Evolutionary conservation across 2,888 invertebrate genomes (phyloP).

Genomic region (Pristionchus fissidentatus): DNA sequence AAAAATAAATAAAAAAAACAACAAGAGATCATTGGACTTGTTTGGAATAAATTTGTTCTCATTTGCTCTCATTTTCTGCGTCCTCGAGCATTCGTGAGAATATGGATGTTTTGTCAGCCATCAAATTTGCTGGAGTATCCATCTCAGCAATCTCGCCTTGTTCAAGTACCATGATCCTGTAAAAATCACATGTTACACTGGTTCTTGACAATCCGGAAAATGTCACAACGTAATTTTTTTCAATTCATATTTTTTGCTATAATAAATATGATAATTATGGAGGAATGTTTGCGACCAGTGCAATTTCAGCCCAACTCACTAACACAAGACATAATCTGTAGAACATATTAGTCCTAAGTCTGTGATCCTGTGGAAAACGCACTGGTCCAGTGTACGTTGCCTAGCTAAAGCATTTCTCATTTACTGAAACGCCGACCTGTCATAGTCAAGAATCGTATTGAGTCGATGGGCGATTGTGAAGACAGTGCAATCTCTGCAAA

Average conservation of each 20-base stretch:
- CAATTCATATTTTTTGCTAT: too few species aligned
- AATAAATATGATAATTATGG: not conserved
- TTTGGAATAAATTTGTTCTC: too few species aligned
- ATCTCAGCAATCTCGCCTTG: constrained; percentile 77
- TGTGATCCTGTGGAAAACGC: too few species aligned
- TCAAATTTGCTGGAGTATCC: constrained; percentile 75
- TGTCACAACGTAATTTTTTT: not conserved
- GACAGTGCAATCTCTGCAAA: constrained; percentile 35
- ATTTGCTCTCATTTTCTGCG: constrained; percentile 67
- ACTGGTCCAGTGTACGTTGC: too few species aligned
- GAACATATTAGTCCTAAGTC: too few species aligned
- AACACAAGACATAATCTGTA: too few species aligned
- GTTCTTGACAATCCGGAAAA: not conserved
- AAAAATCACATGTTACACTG: not conserved
- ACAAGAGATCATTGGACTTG: not conserved
- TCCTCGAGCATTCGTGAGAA: constrained; percentile 77
- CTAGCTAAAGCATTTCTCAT: too few species aligned
- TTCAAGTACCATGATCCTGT: constrained; percentile 77
- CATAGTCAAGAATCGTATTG: constrained; percentile 45
- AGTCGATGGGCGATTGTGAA: constrained; percentile 48
- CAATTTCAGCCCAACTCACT: too few species aligned
- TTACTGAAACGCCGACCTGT: too few species aligned
- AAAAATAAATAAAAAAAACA: not conserved
- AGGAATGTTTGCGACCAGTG: not conserved
- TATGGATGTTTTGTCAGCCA: constrained; percentile 73